These are phyloP conservation scores for Anolis sagrei DNA, from an alignment of 2,113 vertebrate species.

Conservation along the genomic window DNA sequence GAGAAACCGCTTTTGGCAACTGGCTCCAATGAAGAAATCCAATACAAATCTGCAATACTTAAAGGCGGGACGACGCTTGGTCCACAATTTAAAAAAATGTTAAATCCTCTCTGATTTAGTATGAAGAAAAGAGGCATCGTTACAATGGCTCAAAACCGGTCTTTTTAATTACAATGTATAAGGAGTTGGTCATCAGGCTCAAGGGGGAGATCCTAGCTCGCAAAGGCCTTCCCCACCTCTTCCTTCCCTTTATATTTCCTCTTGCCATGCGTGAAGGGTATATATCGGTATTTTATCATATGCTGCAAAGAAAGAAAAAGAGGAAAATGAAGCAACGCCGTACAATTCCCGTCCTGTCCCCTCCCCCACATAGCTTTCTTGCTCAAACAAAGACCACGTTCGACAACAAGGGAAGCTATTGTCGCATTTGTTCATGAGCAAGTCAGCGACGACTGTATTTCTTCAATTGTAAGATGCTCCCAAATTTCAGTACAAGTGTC, in stretches of 20 bases:
- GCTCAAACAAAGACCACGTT: not conserved
- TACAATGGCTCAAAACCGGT: constrained; percentile 85
- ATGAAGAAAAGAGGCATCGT: constrained; percentile 80
- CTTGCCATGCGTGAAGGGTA: constrained; percentile 98
- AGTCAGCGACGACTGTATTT: too few relatives aligned
- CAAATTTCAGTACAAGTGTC: too few relatives aligned
- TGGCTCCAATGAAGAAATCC: too few relatives aligned
- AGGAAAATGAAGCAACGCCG: not conserved
- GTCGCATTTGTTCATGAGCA: too few relatives aligned
- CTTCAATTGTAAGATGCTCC: too few relatives aligned
- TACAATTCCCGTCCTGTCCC: not conserved
- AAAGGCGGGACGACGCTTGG: constrained; percentile 61
- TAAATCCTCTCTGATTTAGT: constrained; percentile 68
- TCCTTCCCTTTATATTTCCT: constrained; percentile 99
- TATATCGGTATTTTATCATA: constrained; percentile 99
- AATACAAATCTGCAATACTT: constrained; percentile 73
- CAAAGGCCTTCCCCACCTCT: constrained; percentile 93
- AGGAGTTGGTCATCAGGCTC: constrained; percentile 70
- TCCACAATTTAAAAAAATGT: constrained; percentile 42
- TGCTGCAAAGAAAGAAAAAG: constrained; percentile 80
- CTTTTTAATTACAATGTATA: constrained; percentile 66
- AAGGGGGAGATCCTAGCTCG: constrained; percentile 87
- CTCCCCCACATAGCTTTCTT: not conserved
- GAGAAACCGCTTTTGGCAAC: too few relatives aligned
- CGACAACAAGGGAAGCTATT: too few relatives aligned